Evolutionary conservation across 2,113 vertebrate genomes (phyloP).

Genomic region (Rhinolophus ferrumequinum): DNA sequence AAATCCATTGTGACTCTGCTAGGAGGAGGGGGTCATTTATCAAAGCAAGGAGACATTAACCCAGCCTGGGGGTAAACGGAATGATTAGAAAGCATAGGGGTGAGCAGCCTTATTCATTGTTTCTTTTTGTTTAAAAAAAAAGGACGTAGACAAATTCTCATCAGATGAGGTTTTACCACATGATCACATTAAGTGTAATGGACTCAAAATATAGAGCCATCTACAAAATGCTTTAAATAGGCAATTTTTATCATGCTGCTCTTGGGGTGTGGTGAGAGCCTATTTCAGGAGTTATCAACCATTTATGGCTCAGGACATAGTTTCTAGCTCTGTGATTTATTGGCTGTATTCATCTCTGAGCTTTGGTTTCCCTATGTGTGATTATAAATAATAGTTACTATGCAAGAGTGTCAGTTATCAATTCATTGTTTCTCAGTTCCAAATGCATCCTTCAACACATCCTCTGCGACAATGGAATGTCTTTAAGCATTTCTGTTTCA

Average conservation of each 20-base stretch:
- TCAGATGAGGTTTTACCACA: constrained; percentile 18
- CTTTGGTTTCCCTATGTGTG: not conserved
- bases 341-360: not conserved
- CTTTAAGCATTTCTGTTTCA: constrained; percentile 6
- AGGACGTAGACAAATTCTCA: not conserved
- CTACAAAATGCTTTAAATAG: constrained; percentile 2
- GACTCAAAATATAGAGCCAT: not conserved
- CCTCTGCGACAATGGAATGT: not conserved
- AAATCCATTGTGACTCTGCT: not conserved
- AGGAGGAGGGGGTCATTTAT: not conserved
- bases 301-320: not conserved
- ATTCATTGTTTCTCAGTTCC: constrained; percentile 9
- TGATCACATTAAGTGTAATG: not conserved
- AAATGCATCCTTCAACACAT: not conserved
- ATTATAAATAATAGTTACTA: not conserved
- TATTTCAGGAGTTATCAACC: not conserved
- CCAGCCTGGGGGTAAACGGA: not conserved
- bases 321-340: not conserved
- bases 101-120: not conserved
- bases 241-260: constrained; percentile 15
- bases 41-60: not conserved
- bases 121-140: constrained; percentile 4
- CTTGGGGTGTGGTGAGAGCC: not conserved
- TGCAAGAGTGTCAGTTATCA: not conserved
- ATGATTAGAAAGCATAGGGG: not conserved